Evolutionary conservation across 2,797 vertebrate species (phyloP), one percentile per base, ranked within the genome.

Genomic region (Tachyglossus aculeatus): DNA sequence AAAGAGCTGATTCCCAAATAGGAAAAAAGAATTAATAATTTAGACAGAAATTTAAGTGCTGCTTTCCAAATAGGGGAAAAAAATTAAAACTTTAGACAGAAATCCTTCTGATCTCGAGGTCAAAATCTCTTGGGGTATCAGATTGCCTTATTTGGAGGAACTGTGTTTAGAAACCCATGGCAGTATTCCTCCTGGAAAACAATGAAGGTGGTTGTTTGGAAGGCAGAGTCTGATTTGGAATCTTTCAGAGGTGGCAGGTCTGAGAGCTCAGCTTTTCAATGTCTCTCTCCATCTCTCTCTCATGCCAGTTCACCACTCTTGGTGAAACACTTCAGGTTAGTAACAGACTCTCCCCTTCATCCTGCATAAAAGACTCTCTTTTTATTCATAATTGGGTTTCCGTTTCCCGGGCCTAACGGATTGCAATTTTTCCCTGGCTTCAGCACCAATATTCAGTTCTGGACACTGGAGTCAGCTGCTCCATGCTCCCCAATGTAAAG

Each of bases 71-170:
- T 43, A 67, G 31, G 19, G 29, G 0, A 45, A 54, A 78, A 84
- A 57, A 54, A 65, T 69, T 3, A 64, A 38, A 58, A 41, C 84
- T 58, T 81, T 56, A 74, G 77, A 24, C 27, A 81, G 4, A 78
- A 1, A 5, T 19, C 32, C 38, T 77, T 90, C 72, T 88, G 81
- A 89, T 87, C 74, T 83, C 69, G 3, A 67, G 59, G 78, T 76
- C 82, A 83, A 77, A 67, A 68, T 77, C 84, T 79, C 74, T 22
- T 47, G 77, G 33, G 22, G 13, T 45, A 72, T 78, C 52, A 3
- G 22, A 53, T 87, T 86, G 57, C 77, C 52, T 68, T 40, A 34
- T 60, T 83, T 57, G 62, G 74, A 79, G 70, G 25, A 76, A 54
- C 11, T 15, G 77, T 38, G 61, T 71, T 85, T 81, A 54, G 80